Conservation (phyloP, 2,113 vertebrate genomes). For the Phaethornis superciliosus region DNA sequence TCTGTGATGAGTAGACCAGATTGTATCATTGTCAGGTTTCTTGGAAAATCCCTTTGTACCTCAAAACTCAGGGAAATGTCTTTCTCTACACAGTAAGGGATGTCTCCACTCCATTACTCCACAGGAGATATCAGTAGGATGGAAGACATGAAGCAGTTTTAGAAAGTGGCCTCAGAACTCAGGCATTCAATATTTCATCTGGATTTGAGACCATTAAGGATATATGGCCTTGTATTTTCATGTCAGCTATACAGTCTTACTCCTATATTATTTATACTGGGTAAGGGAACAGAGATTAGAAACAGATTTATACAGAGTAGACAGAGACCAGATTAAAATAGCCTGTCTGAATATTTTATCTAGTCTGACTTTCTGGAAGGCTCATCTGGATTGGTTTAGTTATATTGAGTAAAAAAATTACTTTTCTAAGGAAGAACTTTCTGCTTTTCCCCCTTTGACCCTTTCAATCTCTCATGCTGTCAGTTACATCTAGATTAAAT, state of each 20-base stretch:
- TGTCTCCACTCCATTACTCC: background rate
- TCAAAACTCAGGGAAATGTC: background rate
- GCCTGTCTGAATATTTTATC: conserved; percentile 52
- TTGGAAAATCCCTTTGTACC: background rate
- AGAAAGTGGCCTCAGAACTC: background rate
- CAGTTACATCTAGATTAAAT: conserved; percentile 46
- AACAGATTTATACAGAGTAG: conserved; percentile 27
- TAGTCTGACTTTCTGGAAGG: background rate
- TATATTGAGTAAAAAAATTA: conserved; percentile 30
- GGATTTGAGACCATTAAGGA: background rate
- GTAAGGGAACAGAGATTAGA: conserved; percentile 13
- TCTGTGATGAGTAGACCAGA: background rate
- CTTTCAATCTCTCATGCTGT: conserved; percentile 21
- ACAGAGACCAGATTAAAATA: conserved; percentile 28
- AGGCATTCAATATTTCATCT: background rate
- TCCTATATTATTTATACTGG: conserved; percentile 32
- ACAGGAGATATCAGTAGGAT: background rate
- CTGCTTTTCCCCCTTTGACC: background rate
- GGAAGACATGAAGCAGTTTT: background rate
- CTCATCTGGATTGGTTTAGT: conserved; percentile 12
- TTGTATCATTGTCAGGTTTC: background rate
- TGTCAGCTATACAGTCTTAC: background rate
- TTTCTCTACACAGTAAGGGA: background rate
- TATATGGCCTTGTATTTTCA: background rate
- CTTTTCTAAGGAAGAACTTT: conserved; percentile 32